Conservation (phyloP, 37 sponge, comb jelly and placozoan species). For the Crambe crambe region DNA sequence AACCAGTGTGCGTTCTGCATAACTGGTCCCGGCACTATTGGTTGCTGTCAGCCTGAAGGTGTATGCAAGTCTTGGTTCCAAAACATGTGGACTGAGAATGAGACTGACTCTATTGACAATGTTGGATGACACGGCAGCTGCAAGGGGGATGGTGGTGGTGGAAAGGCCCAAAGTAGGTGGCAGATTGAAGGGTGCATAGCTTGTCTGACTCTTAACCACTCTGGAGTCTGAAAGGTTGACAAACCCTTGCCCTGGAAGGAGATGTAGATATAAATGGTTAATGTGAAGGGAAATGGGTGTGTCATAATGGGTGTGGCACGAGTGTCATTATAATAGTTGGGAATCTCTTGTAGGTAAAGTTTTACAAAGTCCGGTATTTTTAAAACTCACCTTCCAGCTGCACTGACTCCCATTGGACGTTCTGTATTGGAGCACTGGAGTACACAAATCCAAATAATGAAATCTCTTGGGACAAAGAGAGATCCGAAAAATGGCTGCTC, state of each 20-base stretch:
- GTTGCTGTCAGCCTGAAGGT: slow-evolving; percentile 58
- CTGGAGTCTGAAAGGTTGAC: slow-evolving; percentile 13
- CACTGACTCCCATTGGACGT: slow-evolving; percentile 50
- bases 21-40: slow-evolving; percentile 13
- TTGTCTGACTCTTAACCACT: slow-evolving; percentile 13
- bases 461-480: slow-evolving; percentile 11
- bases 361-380: not conserved
- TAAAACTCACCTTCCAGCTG: slow-evolving; percentile 17
- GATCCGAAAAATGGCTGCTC: not conserved
- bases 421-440: slow-evolving; percentile 1
- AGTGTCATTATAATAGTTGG: too few relatives aligned
- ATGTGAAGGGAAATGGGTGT: too few relatives aligned
- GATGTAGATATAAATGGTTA: not conserved
- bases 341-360: not conserved
- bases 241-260: slow-evolving; percentile 45
- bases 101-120: slow-evolving; percentile 41
- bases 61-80: slow-evolving; percentile 29
- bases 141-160: not conserved
- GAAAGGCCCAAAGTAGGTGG: not conserved
- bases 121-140: not conserved
- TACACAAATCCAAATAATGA: slow-evolving; percentile 54
- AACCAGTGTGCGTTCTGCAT: slow-evolving; percentile 25
- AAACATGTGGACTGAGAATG: slow-evolving; percentile 24
- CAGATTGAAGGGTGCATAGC: not conserved
- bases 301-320: too few relatives aligned